Conservation (phyloP, 64 coral and sea anemone species). For the Orbicella faveolata region DNA sequence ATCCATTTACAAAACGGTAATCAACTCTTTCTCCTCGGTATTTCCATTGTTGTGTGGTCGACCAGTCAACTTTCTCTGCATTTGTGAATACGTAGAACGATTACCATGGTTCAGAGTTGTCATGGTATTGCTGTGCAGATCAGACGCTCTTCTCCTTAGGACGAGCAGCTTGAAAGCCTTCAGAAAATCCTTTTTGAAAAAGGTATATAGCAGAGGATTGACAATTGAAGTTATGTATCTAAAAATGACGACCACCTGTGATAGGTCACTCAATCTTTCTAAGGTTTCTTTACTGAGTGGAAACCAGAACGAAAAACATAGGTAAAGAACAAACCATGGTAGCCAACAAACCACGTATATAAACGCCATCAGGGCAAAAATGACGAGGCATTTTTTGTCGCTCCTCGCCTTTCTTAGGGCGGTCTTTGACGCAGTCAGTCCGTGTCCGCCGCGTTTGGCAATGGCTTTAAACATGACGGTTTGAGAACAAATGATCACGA, state of each 20-base stretch:
- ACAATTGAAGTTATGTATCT: slow-evolving; percentile 44
- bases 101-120: too few relatives aligned
- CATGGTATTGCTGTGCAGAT: too few relatives aligned
- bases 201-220: slow-evolving; percentile 67
- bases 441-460: background rate
- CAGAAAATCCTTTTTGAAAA: slow-evolving; percentile 72
- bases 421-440: background rate
- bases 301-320: slow-evolving; percentile 26
- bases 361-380: slow-evolving; percentile 51
- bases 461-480: slow-evolving; percentile 46
- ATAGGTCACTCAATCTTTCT: background rate
- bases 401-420: background rate
- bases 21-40: too few relatives aligned
- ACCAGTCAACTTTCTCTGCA: too few relatives aligned
- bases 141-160: background rate
- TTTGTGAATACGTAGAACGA: too few relatives aligned
- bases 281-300: background rate
- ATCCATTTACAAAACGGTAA: too few relatives aligned
- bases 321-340: slow-evolving; percentile 52
- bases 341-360: slow-evolving; percentile 58
- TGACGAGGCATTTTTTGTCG: slow-evolving; percentile 53
- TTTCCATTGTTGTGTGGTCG: too few relatives aligned
- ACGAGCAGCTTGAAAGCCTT: slow-evolving; percentile 31
- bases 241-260: slow-evolving; percentile 40
- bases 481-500: slow-evolving; percentile 44